Evolutionary conservation across 1,140 invertebrate species (phyloP), one percentile per base, ranked within the genome.

Genomic region (Aculops lycopersici): DNA sequence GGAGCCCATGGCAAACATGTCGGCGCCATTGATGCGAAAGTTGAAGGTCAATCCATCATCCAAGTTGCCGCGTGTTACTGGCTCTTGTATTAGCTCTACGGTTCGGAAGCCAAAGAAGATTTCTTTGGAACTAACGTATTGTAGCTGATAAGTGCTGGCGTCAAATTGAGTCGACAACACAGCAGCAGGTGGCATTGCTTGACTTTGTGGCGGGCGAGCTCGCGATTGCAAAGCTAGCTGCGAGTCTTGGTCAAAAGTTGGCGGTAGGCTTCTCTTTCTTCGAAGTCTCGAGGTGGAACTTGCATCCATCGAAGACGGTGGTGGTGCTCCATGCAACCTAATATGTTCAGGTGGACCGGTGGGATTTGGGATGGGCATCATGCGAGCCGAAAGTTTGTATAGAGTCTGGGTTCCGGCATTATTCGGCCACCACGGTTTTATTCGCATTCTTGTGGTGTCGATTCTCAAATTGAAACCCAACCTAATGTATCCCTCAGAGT

Each of bases 1-100:
- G 18, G 77, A 75, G 17, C 83, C 90, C 60, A 95, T 95, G 46
- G 80, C 70, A 53, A 92, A 98, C n/a, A 95, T 70, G 14, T 74
- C 67, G 3, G 73, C 51, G 0, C 65, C 70, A 56, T 97, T 98
- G 1, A 97, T 63, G 49, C 65, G 64, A 49, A 94, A 83, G 49
- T 76, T 81, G 56, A 94, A 95, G 13, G 69, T 71, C 1, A 72
- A 56, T 19, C 83, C 83, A 4, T 36, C 17, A 37, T 43, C 20
- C 48, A 50, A 49, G 43, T 35, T 43, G 12, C 36, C 39, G 13
- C 46, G 42, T 21, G 50, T 47, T 3, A 62, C 51, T 38, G 47
- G 52, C 18, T 61, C 53, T 49, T 64, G 58, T 35, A 65, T 50
- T 4, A 65, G 52, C 56, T 83, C 67, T 3, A 90, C 58, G 1